phyloP scores from a whole-genome alignment of 2,797 vertebrate genomes.

The Myoxocephalus aenaeus region DNA sequence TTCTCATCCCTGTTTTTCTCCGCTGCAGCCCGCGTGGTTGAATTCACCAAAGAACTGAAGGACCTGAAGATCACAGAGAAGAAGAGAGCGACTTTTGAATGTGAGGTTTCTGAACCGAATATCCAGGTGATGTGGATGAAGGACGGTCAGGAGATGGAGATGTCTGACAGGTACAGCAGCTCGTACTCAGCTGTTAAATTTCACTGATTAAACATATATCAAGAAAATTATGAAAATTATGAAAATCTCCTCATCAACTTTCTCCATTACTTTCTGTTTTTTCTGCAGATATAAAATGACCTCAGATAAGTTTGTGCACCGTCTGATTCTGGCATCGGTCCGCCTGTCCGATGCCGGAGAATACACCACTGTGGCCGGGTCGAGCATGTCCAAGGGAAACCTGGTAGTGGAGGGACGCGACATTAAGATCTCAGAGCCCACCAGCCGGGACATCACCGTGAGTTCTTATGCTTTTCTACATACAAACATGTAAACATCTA shows the following conservation, averaged over 20 bases:
- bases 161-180: conserved; percentile 87
- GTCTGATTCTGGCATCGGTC: conserved; percentile 90
- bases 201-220: neutral
- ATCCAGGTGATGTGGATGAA: conserved; percentile 98
- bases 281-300: conserved; percentile 87
- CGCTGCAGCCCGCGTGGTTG: conserved; percentile 92
- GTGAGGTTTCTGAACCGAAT: conserved; percentile 96
- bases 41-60: conserved; percentile 97
- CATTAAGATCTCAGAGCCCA: conserved; percentile 71
- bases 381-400: conserved; percentile 88
- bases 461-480: conserved; percentile 10
- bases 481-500: too few species aligned
- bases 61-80: conserved; percentile 98
- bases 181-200: neutral
- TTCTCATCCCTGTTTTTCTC: conserved; percentile 1
- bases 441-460: conserved; percentile 58
- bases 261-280: neutral
- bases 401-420: conserved; percentile 73
- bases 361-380: conserved; percentile 94
- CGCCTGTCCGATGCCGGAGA: conserved; percentile 92
- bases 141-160: conserved; percentile 93
- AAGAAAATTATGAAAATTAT: neutral
- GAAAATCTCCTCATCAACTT: neutral
- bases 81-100: conserved; percentile 96
- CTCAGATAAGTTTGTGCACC: conserved; percentile 91